phyloP scores from a whole-genome alignment of 2,888 invertebrate genomes.

The Spatulosminthurus flaviceps region DNA sequence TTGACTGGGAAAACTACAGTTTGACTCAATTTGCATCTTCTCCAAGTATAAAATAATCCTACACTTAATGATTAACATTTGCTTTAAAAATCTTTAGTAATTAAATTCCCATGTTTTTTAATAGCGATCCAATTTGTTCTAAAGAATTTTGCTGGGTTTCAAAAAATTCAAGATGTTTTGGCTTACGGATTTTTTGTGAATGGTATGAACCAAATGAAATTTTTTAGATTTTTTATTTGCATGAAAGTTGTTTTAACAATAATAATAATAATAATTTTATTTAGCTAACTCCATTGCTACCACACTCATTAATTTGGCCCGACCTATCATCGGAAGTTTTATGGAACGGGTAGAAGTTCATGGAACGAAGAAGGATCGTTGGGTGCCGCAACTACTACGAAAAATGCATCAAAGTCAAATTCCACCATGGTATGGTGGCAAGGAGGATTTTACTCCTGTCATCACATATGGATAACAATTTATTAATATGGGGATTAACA shows the following conservation, averaged over 20 bases:
- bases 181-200: neutral
- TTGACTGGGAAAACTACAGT: neutral
- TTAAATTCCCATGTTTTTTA: neutral
- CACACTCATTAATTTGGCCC: neutral
- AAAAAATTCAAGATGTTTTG: neutral
- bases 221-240: neutral
- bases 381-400: neutral
- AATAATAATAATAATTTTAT: neutral
- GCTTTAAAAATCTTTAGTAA: neutral
- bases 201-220: neutral
- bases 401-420: neutral
- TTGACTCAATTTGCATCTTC: neutral
- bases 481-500: no score
- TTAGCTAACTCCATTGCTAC: neutral
- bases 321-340: neutral
- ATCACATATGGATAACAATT: neutral
- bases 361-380: neutral
- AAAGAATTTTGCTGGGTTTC: neutral
- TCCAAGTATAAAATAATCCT: neutral
- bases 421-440: neutral
- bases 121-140: neutral
- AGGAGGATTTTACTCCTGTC: neutral
- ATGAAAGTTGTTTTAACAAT: no score
- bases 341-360: neutral
- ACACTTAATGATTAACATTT: neutral